Conservation (phyloP, 2,888 invertebrate genomes). For the Epinotia demarniana region DNA sequence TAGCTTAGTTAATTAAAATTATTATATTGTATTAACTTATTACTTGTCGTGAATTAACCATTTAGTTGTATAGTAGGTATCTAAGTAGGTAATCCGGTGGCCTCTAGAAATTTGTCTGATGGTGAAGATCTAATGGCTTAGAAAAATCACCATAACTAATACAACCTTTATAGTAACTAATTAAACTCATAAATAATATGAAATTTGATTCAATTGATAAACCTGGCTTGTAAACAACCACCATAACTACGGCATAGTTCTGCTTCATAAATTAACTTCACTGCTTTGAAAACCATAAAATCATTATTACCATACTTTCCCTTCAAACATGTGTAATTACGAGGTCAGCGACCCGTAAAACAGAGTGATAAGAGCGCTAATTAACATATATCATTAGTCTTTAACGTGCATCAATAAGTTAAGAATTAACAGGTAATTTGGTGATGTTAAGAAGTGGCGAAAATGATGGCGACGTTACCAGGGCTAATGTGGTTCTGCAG, state of each 20-base stretch:
- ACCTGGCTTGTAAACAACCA: not conserved
- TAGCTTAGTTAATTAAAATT: no score
- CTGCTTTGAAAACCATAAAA: not conserved
- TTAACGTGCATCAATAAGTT: constrained; percentile 16
- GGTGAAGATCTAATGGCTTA: no score
- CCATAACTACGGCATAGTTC: not conserved
- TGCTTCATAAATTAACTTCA: not conserved
- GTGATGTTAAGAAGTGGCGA: not conserved
- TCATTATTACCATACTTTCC: constrained; percentile 23
- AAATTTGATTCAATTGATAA: not conserved
- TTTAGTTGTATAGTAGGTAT: no score
- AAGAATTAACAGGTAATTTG: constrained; percentile 13
- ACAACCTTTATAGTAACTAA: not conserved
- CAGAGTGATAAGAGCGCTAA: constrained; percentile 34
- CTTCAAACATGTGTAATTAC: constrained; percentile 6
- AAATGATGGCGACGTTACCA: constrained; percentile 1
- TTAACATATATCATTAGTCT: constrained; percentile 11
- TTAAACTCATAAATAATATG: not conserved
- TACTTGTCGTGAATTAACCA: no score
- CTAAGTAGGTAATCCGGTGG: not conserved
- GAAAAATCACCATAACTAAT: no score
- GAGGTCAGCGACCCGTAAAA: constrained; percentile 23
- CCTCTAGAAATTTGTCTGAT: not conserved
- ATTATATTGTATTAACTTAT: no score
- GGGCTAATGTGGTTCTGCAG: not conserved